Evolutionary conservation across 2,113 vertebrate genomes (phyloP), one percentile per base, ranked within the genome.

Genomic region (Barnardius zonarius): DNA sequence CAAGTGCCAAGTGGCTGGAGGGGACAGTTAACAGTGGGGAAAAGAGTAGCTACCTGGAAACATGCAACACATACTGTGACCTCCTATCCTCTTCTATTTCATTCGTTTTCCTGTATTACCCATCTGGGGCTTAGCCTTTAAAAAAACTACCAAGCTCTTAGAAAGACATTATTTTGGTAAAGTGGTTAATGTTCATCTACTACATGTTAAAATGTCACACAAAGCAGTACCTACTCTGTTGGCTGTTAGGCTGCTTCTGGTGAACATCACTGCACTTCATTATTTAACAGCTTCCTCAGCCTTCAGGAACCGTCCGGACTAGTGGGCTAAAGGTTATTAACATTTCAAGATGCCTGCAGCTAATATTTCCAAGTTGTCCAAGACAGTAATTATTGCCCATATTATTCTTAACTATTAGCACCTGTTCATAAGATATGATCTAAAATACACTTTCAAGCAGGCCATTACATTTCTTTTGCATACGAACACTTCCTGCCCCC

Each of bases 41-140:
- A 7, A 41, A 80, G 75, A 91, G 55, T 46, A 90, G 78, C 78
- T 79, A 96, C 95, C 93, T 95, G 82, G 43, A 90, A 95, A 91
- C 12, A 75, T 1, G 23, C 13, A 84, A 25, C 46, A n/a, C 1
- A 0, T 43, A 48, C 39, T 64, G 64, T 55, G 78, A 91, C 90
- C 87, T 78, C 62, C 74, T 37, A 2, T 17, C n/a, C 69, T 87
- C 79, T 57, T 28, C 17, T 46, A 4, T 43, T 88, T 88, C 68
- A 27, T 37, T 77, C 52, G 11, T 76, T 83, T 90, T 92, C 78
- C 80, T 70, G 3, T 43, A 54, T 44, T 83, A 81, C 35, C 30
- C 83, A 77, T 18, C 55, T 70, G n/a, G 61, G 92, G n/a, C 67
- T 92, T 37, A 86, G 79, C 59, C 70, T 88, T 95, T 31, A 67